These are phyloP conservation scores for Acanthococcus lagerstroemiae DNA, from an alignment of 2,888 invertebrate genomes.

Conservation along the genomic window DNA sequence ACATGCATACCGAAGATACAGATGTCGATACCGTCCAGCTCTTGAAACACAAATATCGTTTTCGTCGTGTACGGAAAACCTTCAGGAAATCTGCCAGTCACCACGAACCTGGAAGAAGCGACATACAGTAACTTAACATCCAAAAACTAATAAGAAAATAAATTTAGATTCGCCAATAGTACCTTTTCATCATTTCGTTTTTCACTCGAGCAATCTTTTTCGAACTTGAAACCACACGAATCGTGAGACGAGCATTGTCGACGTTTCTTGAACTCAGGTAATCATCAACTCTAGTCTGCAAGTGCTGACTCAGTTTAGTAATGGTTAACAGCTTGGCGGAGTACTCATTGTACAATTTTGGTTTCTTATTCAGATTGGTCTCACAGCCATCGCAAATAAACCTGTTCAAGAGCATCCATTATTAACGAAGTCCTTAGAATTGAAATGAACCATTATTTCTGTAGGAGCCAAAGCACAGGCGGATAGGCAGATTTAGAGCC, in stretches of 20 bases:
- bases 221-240: neutral
- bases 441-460: no score
- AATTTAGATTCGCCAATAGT: neutral
- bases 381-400: neutral
- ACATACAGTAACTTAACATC: neutral
- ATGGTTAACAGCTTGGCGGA: neutral
- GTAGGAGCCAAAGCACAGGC: no score
- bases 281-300: neutral
- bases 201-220: neutral
- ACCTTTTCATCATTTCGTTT: constrained; percentile 1
- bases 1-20: neutral
- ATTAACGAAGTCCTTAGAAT: no score
- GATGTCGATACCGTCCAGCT: neutral
- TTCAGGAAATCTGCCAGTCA: neutral
- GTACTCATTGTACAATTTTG: neutral
- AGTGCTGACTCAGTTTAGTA: neutral
- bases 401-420: no score
- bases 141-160: neutral
- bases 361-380: neutral
- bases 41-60: neutral
- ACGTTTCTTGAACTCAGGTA: neutral
- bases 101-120: neutral
- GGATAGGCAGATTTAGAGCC: no score
- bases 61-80: neutral
- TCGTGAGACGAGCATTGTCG: neutral